phyloP scores from a whole-genome alignment of 2,888 invertebrate genomes.

The Thelaira solivaga region DNA sequence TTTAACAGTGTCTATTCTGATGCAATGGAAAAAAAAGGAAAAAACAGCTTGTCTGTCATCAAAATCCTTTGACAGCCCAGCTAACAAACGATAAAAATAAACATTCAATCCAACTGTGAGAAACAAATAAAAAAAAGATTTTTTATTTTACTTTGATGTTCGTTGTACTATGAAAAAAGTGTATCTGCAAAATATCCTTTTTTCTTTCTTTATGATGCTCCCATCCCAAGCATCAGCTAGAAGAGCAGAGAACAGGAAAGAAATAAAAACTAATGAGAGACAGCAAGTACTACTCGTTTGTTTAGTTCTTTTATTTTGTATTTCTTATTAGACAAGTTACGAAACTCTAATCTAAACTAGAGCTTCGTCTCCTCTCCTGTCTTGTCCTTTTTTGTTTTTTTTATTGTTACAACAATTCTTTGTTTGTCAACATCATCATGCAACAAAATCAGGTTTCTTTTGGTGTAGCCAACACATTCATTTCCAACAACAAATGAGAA shows the following conservation, averaged over 20 bases:
- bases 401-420: conserved; percentile 31
- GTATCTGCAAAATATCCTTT: conserved; percentile 14
- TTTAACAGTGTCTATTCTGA: not conserved
- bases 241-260: not conserved
- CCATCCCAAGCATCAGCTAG: not conserved
- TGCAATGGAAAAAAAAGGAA: not conserved
- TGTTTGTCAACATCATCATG: conserved; percentile 43
- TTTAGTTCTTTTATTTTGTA: too few species aligned
- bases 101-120: not conserved
- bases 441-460: conserved; percentile 31
- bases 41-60: too few species aligned
- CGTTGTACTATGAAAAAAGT: not conserved
- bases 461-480: conserved; percentile 24
- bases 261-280: not conserved
- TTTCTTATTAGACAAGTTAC: not conserved
- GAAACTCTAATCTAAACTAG: not conserved
- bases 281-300: not conserved
- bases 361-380: not conserved
- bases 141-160: conserved; percentile 15
- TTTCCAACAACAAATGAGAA: not conserved
- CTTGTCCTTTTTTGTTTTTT: not conserved
- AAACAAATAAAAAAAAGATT: not conserved
- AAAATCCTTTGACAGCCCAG: conserved; percentile 16
- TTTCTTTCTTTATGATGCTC: not conserved
- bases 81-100: not conserved